Evolutionary conservation across 2,888 invertebrate genomes (phyloP).

Genomic region (Caenorhabditis auriculariae): DNA sequence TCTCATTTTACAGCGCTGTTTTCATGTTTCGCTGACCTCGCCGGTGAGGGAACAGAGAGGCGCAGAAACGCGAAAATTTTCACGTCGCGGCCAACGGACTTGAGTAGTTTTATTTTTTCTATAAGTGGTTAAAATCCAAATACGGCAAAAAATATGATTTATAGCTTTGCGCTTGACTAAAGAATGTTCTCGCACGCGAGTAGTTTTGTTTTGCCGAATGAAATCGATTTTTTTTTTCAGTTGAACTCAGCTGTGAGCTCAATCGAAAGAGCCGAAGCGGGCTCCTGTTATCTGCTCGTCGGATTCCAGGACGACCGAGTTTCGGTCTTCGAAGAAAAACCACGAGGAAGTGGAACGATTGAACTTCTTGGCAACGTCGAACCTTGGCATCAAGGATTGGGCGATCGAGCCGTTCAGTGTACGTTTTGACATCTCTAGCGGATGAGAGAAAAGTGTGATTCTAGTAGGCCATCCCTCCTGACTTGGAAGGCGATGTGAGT

Average conservation of each 20-base stretch:
- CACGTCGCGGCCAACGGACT: too few species aligned
- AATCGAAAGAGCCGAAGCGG: slow-evolving; percentile 27
- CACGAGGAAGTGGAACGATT: slow-evolving; percentile 21
- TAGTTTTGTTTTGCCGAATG: neutral
- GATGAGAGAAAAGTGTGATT: neutral
- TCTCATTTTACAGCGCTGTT: too few species aligned
- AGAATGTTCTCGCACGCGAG: neutral
- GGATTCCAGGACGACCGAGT: slow-evolving; percentile 33
- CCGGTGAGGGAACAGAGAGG: too few species aligned
- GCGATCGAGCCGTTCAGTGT: slow-evolving; percentile 14
- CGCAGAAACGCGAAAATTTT: too few species aligned
- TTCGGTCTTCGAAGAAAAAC: slow-evolving; percentile 33
- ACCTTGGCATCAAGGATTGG: slow-evolving; percentile 14
- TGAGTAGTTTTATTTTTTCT: too few species aligned
- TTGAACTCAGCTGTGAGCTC: slow-evolving; percentile 5
- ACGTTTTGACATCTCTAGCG: neutral
- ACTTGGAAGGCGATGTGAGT: too few species aligned
- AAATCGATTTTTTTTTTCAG: neutral
- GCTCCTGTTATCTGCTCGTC: slow-evolving; percentile 18
- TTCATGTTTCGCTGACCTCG: too few species aligned
- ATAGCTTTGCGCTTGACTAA: neutral
- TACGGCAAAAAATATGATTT: too few species aligned
- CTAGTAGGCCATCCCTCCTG: too few species aligned
- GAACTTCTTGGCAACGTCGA: slow-evolving; percentile 26
- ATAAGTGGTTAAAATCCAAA: too few species aligned